Base-by-base conservation (phyloP, 2,888 invertebrate genomes). In the Amphipyra berbera region DNA sequence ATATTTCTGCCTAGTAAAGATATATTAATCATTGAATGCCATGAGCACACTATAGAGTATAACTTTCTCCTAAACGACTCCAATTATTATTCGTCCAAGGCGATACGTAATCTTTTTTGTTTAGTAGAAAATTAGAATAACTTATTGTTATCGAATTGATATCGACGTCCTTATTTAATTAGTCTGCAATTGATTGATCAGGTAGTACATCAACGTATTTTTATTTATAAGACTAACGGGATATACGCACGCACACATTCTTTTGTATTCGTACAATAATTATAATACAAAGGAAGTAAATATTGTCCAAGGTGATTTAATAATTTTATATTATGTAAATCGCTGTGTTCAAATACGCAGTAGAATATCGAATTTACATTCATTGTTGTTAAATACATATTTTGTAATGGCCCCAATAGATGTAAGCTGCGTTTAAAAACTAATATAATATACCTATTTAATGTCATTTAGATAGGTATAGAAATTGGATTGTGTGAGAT, bases 361-460 rank as follows among this genome's bases (percentile, higher is more conserved):
- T 80, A 72, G 61, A 72, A 56, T 58, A 70, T 68, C 81, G 73
- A 81, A 81, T 81, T 78, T 78, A 81, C 68, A 64, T 61, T 49
- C 27, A 58, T 65, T 61, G 55, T 74, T 78, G 62, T 47, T 65
- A 57, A 50, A 55, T 63, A 64, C 47, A 53, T 76, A 76, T 66
- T 73, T 62, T 68, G 58, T 77, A 70, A 77, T 53, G 49, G 33
- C 63, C 63, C 60, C 40, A 7, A 27, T 76, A 68, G 55, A 21
- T 53, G 12, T 78, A 74, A 73, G 62, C 61, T 64, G 53, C 10
- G 61, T 68, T 66, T 62, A 66, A 56, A 63, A 66, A 61, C 42
- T 61, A 59, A 65, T 58, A 49, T 62, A 66, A 55, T 59, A 73
- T 62, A n/a, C n/a, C n/a, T n/a, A 69, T 55, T 62, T 48, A 57